Evolutionary conservation across 1,140 invertebrate genomes (phyloP), one percentile per base, ranked within the genome.

Genomic region (Zaprionus kolodkinae): DNA sequence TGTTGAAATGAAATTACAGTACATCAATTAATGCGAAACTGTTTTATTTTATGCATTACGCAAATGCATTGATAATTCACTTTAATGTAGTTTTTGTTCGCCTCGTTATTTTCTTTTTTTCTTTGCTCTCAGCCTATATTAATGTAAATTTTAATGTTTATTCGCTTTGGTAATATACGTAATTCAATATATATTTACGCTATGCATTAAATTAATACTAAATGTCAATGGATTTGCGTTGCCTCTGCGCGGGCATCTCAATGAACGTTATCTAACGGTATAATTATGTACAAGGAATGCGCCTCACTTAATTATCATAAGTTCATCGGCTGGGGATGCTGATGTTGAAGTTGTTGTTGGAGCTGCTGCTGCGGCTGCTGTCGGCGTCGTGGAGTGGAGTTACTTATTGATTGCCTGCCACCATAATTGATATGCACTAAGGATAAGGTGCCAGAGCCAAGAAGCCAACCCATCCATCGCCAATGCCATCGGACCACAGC

Each of bases 401-500:
- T 62, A 50, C 52, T 57, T 54, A 52, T 45, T 48, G 57, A 77
- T 72, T 50, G 65, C 70, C 71, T 67, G 62, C 65, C 56, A 64
- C 75, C 68, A 81, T 88, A 88, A 79, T 85, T 88, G 85, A 88
- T 88, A 88, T 88, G 85, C 85, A 80, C 69, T 79, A 52, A 72
- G 80, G 52, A 64, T 79, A 73, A 72, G 57, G 55, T 57, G 72
- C 15, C 52, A 15, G 33, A 10, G 40, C 67, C 76, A 30, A 48
- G 52, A 27, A 81, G 77, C 85, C 85, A 88, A 38, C 64, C 43
- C 50, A 78, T 50, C 75, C 75, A 78, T 85, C 85, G 85, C 38
- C 40, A 45, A 7, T n/a, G 40, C 40, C 45, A 50, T 50, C 45
- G 45, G 10, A 89, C 85, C 38, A 90, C 85, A 36, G 72, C 80